Percentiles rank a stretch among this genome's conserved stretches.
Conservation (phyloP, 2,113 vertebrate species). For the Hippocampus guttulatus region DNA sequence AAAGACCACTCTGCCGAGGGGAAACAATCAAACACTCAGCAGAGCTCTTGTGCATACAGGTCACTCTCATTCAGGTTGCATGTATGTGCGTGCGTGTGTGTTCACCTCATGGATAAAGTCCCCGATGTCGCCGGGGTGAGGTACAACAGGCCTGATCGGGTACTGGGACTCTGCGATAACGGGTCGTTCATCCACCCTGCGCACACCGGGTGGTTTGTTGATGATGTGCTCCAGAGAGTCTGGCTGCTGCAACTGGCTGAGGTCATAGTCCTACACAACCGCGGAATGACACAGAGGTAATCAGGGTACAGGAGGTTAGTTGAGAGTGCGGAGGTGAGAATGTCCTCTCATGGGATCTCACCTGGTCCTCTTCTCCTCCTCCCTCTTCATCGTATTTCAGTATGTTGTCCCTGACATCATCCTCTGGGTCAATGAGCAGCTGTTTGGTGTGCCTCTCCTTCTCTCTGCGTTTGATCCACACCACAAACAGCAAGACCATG, state of each 20-base stretch:
- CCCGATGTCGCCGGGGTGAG: conserved; percentile 93
- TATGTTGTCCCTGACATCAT: conserved; percentile 94
- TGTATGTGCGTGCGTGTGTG: background rate
- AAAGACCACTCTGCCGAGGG: conserved; percentile 5
- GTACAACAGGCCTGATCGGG: conserved; percentile 86
- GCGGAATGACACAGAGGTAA: conserved; percentile 20
- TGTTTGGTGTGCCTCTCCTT: conserved; percentile 92
- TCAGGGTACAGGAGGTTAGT: background rate
- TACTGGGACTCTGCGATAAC: conserved; percentile 93
- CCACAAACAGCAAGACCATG: conserved; percentile 89
- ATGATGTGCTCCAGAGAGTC: conserved; percentile 93
- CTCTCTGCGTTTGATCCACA: conserved; percentile 91
- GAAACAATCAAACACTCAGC: conserved; percentile 19
- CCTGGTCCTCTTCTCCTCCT: conserved; percentile 95
- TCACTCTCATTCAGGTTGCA: background rate
- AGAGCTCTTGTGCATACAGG: background rate
- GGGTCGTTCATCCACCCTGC: conserved; percentile 91
- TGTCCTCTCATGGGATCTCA: conserved; percentile 51
- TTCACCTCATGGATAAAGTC: conserved; percentile 96
- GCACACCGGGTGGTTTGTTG: conserved; percentile 85
- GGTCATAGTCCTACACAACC: conserved; percentile 86
- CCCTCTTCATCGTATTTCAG: conserved; percentile 96
- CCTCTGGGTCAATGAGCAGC: conserved; percentile 93
- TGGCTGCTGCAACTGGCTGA: conserved; percentile 95
- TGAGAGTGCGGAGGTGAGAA: background rate